These are phyloP conservation scores for Pedetes capensis DNA, from an alignment of 2,113 vertebrate genomes.

Conservation along the genomic window DNA sequence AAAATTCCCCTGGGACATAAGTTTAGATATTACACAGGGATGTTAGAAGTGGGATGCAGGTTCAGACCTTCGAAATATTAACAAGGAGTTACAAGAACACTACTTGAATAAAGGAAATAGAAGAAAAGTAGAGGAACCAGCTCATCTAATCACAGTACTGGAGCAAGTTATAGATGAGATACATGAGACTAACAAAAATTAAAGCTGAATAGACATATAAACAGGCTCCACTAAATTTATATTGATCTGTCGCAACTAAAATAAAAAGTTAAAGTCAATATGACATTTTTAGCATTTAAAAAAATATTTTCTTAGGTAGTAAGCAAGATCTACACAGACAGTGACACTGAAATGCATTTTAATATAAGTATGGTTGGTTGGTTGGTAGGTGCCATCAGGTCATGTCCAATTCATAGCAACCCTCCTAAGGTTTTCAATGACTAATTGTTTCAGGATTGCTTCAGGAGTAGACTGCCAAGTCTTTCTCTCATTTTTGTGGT, in stretches of 20 bases:
- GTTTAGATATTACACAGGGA: not conserved
- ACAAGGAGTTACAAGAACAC: not conserved
- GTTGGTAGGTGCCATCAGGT: no score
- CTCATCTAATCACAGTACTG: not conserved
- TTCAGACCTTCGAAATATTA: not conserved
- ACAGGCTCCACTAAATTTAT: not conserved
- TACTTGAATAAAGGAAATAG: not conserved
- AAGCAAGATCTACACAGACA: not conserved
- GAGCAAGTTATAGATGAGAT: not conserved
- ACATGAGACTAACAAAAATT: not conserved
- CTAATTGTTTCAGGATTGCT: no score
- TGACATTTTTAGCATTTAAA: not conserved
- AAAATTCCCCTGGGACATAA: not conserved
- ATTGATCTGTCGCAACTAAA: not conserved
- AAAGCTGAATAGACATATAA: not conserved
- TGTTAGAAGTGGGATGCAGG: not conserved
- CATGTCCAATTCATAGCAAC: no score
- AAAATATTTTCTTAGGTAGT: not conserved
- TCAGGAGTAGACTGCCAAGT: no score
- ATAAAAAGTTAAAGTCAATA: not conserved
- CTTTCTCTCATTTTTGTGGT: no score
- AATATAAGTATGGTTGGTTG: not conserved
- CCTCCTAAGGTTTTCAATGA: no score
- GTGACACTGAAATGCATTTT: not conserved
- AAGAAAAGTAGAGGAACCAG: not conserved